Evolutionary conservation across 2,113 vertebrate species (phyloP), one percentile per base, ranked within the genome.

Genomic region (Semicossyphus pulcher): DNA sequence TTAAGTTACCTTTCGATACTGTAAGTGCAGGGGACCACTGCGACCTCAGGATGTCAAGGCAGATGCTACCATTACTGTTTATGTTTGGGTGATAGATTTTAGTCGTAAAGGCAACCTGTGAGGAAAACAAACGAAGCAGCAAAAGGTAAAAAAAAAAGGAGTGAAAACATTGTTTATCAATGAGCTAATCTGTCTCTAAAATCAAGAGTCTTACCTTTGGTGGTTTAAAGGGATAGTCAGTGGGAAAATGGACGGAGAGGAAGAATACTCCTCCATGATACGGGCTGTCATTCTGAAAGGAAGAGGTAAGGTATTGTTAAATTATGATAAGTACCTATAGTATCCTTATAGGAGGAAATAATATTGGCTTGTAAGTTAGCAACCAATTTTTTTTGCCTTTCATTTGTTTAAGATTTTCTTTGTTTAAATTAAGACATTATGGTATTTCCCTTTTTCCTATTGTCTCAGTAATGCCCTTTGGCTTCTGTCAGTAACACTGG

Each of bases 21-120:
- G 97, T 99, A 64, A 99, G 94, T 70, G 97, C 97, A 81, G 97
- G 97, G 29, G 97, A 98, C 97, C 97, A 99, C 1, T 98, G 97
- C 1, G 97, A 96, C 73, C 96, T 95, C 92, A 99, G 89, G 86
- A 98, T 98, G 90, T 99, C 97, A 65, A 99, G 96, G 92, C 97
- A 97, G 92, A 99, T 99, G 91, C 95, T 98, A 53, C 97, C 97
- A 79, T 98, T 98, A 89, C 96, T 96, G 93, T 97, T 98, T 93
- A 98, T 99, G 86, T 99, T 98, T 84, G 97, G 96, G 86, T 99
- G 97, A 86, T 98, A 98, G 83, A 98, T 97, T 95, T 97, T 98
- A 76, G 97, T 98, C 76, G 95, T 97, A 87, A 98, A 98, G 94
- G 96, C 95, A 88, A 98, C 94, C 97, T 99, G 72, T 6, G 12